Evolutionary conservation across 1,140 invertebrate genomes (phyloP).

Genomic region (Tetramorium parvispinum): DNA sequence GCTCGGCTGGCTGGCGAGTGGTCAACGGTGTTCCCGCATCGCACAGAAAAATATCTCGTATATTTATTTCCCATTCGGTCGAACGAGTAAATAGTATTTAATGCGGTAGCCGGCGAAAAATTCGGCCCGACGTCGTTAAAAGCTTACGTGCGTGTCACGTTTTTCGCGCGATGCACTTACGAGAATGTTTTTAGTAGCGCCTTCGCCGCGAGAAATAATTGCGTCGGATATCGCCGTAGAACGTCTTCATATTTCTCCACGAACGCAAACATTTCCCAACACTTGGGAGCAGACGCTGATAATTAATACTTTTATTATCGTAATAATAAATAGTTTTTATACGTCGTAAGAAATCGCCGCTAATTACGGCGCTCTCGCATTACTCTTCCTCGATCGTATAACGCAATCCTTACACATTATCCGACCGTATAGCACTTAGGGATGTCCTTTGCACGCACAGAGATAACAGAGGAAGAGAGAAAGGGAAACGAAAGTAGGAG

Average conservation of each 20-base stretch:
- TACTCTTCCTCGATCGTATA: constrained; percentile 41
- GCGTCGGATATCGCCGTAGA: constrained; percentile 39
- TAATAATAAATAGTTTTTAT: constrained; percentile 60
- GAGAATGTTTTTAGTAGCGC: constrained; percentile 48
- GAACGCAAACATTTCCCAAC: constrained; percentile 29
- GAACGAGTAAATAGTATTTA: constrained; percentile 45
- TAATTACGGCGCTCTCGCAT: constrained; percentile 45
- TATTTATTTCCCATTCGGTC: constrained; percentile 5
- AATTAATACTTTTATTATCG: constrained; percentile 58
- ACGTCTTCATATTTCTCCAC: constrained; percentile 50
- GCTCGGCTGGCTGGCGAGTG: not conserved
- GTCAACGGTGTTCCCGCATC: not conserved
- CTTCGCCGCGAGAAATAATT: constrained; percentile 45
- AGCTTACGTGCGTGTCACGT: constrained; percentile 11
- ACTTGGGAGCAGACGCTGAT: constrained; percentile 22
- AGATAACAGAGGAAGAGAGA: constrained; percentile 36
- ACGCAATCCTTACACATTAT: constrained; percentile 54
- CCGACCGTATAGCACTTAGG: constrained; percentile 30
- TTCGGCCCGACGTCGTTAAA: constrained; percentile 32
- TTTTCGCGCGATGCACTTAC: constrained; percentile 38
- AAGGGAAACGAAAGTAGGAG: constrained; percentile 6
- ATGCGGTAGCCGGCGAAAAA: constrained; percentile 29
- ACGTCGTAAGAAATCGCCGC: constrained; percentile 46
- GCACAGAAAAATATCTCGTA: not conserved
- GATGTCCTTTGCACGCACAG: constrained; percentile 14